Evolutionary conservation across 2,797 vertebrate genomes (phyloP).

Genomic region (Chrosomus eos): DNA sequence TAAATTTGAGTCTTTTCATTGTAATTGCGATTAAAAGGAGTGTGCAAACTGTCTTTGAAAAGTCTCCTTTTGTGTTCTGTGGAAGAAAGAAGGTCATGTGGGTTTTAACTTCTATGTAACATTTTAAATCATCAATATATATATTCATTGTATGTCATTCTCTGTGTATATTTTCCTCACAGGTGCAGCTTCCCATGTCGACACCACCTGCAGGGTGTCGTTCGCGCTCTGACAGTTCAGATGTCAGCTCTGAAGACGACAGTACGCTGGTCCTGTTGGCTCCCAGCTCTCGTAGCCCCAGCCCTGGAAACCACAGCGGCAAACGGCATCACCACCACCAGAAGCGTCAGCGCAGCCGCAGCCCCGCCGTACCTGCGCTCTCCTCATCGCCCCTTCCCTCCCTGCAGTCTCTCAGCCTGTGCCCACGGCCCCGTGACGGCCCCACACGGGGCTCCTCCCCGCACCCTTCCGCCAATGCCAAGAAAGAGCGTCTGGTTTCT

Average conservation of each 20-base stretch:
- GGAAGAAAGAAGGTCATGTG: background rate
- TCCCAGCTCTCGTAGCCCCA: conserved; percentile 88
- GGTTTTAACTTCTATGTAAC: background rate
- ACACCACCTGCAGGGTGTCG: conserved; percentile 79
- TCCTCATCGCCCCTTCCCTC: conserved; percentile 80
- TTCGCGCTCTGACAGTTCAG: conserved; percentile 82
- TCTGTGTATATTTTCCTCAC: conserved; percentile 23
- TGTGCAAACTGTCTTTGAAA: background rate
- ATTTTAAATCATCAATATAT: background rate
- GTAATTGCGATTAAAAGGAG: background rate
- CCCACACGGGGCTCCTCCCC: conserved; percentile 82
- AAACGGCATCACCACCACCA: conserved; percentile 69
- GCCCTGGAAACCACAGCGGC: conserved; percentile 76
- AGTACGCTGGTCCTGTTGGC: conserved; percentile 92
- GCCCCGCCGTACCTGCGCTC: conserved; percentile 80
- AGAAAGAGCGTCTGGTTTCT: conserved; percentile 79
- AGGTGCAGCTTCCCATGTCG: conserved; percentile 85
- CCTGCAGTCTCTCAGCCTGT: conserved; percentile 81
- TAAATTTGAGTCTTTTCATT: too few species aligned
- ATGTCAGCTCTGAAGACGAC: conserved; percentile 91
- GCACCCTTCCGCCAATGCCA: conserved; percentile 66
- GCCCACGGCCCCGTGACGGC: conserved; percentile 84
- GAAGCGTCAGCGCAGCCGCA: conserved; percentile 76
- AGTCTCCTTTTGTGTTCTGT: background rate
- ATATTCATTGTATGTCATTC: background rate